Percentiles rank a stretch among this genome's conserved stretches.
Evolutionary conservation across 2,797 vertebrate species (phyloP).

Genomic region (Halcyon badia): DNA sequence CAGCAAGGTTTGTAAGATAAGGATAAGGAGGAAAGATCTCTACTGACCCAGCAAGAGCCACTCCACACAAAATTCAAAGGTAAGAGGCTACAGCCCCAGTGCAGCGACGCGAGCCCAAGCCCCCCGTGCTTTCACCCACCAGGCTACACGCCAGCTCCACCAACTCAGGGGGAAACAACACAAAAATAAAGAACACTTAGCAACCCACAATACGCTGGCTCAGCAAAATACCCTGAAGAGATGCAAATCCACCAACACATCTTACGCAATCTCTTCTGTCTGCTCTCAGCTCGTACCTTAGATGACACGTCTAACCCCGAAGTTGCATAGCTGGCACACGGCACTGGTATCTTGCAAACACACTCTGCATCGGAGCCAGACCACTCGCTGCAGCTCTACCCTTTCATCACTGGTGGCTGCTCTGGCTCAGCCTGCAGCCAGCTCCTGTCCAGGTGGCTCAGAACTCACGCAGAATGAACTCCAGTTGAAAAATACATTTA

Average conservation of each 20-base stretch:
- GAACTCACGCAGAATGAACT: background rate
- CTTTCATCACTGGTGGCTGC: background rate
- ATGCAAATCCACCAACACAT: background rate
- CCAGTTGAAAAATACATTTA: background rate
- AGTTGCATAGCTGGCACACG: fast-evolving
- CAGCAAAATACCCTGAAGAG: background rate
- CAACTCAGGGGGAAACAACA: fast-evolving
- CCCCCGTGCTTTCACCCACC: background rate
- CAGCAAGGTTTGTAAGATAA: background rate
- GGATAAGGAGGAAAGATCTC: background rate
- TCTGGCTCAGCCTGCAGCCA: background rate
- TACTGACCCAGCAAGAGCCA: background rate
- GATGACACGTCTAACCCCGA: background rate
- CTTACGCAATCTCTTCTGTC: background rate
- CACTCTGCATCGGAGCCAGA: background rate
- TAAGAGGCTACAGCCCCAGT: background rate
- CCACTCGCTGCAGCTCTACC: background rate
- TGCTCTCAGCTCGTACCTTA: background rate
- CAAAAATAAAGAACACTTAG: background rate
- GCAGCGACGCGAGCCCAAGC: background rate
- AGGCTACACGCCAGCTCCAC: background rate
- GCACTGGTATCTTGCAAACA: background rate
- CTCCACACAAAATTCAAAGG: background rate
- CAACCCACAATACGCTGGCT: background rate
- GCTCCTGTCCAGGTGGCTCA: background rate